These are phyloP conservation scores for Cyclophora punctaria DNA, from an alignment of 2,888 invertebrate genomes.

Conservation along the genomic window DNA sequence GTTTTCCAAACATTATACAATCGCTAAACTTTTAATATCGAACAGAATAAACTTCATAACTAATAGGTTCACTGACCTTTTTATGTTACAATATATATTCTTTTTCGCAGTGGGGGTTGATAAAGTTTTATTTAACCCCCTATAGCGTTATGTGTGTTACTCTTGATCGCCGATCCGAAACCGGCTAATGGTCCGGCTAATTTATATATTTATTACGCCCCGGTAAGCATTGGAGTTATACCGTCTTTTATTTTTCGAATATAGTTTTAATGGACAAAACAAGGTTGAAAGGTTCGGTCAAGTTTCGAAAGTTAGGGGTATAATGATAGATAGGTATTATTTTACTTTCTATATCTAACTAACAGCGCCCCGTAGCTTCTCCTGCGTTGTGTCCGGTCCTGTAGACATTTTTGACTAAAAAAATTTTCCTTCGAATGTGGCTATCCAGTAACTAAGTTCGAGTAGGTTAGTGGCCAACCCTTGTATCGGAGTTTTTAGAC, in stretches of 20 bases:
- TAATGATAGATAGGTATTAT: conserved; percentile 9
- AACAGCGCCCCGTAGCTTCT: background rate
- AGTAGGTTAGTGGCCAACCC: too few species aligned
- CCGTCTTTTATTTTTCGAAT: conserved; percentile 1
- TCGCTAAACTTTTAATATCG: too few species aligned
- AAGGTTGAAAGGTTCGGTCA: background rate
- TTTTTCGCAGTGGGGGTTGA: conserved; percentile 12
- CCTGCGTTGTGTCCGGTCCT: background rate
- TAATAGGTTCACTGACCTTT: background rate
- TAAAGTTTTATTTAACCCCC: conserved; percentile 39
- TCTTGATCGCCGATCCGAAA: conserved; percentile 32
- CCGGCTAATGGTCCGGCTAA: conserved; percentile 40
- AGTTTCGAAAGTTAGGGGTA: background rate
- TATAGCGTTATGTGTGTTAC: conserved; percentile 32
- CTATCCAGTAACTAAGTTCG: too few species aligned
- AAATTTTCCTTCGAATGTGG: background rate
- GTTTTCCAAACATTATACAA: too few species aligned
- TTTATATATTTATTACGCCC: conserved; percentile 45
- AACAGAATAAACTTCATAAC: too few species aligned
- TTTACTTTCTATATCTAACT: background rate
- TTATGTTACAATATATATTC: background rate
- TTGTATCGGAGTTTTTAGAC: too few species aligned
- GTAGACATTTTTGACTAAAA: background rate
- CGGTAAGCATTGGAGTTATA: background rate
- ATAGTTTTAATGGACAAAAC: background rate